Evolutionary conservation across 2,113 vertebrate species (phyloP), one percentile per base, ranked within the genome.

Genomic region (Aphyosemion australe): DNA sequence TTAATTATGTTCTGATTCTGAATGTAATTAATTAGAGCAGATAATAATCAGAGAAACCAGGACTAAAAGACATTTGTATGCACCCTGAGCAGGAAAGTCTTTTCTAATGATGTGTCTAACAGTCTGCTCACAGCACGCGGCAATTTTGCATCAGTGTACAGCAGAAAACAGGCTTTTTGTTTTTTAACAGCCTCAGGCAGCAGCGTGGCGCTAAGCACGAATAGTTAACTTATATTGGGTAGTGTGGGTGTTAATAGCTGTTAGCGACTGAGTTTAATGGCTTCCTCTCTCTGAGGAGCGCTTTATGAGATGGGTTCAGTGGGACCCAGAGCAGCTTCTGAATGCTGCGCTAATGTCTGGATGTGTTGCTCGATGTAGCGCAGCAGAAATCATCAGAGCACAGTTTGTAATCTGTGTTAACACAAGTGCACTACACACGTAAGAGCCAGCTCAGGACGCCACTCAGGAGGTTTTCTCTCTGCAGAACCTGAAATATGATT

Each of bases 141-240:
- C 86, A 84, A 86, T 90, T 88, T 56, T 34, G 34, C 88, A 78
- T 74, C 81, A 59, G 88, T 78, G 77, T 69, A 72, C 76, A 78
- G 73, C 79, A 51, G 47, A 77, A 76, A 65, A 63, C 65, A 37
- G n/a, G 10, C 9, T 49, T 49, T 49, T 9, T 37, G 34, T 42
- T 42, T 42, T 50, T 50, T 21, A 50, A 50, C 19, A 57, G 37
- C 55, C 19, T 57, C 11, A 6, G 19, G 53, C 53, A 56, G 53
- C 53, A 39, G 34, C 12, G 18, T 62, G 61, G 54, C 26, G 21
- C 75, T 76, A 67, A 59, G 76, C 67, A 67, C 59, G 63, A 66
- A 37, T 46, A 64, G 76, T 80, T 79, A 65, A 68, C 77, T 76
- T 56, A 34, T 61, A 65, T 74, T 64, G 54, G 53, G 54, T 67